A percentile compares a stretch with the other conserved stretches of the same genome.
These are phyloP conservation scores for Meloidogyne exigua DNA, from an alignment of 1,140 invertebrate species.

Conservation along the genomic window DNA sequence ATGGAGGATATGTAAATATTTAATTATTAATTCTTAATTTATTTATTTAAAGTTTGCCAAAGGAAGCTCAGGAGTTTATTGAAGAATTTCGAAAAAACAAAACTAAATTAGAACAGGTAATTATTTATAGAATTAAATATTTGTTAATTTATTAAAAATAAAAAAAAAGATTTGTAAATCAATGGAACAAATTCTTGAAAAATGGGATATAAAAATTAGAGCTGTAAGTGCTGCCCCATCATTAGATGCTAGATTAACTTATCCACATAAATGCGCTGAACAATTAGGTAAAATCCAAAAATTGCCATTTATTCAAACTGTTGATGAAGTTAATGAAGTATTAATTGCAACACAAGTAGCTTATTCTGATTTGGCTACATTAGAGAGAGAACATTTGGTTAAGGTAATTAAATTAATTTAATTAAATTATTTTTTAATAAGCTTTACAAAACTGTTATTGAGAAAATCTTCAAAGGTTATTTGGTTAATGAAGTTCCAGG, in stretches of 20 bases:
- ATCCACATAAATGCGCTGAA: constrained; percentile 2
- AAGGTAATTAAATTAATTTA: not conserved
- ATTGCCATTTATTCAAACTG: not conserved
- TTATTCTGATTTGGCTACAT: constrained; percentile 5
- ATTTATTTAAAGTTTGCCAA: not conserved
- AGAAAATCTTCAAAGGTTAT: not conserved
- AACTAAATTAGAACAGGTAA: not conserved
- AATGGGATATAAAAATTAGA: not conserved
- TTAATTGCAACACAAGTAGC: constrained; percentile 4
- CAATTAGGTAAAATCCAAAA: not conserved
- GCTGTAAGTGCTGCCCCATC: not conserved
- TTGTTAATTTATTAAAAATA: not conserved
- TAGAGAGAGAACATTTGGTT: not conserved
- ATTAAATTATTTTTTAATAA: not conserved
- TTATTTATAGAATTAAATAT: not conserved
- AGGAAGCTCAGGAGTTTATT: not conserved
- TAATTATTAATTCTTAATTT: not conserved
- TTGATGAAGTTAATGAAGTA: not conserved
- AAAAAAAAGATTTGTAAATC: not conserved
- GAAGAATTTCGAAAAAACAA: not conserved
- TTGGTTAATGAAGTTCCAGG: not conserved
- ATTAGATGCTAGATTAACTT: constrained; percentile 1
- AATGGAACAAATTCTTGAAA: constrained; percentile 1
- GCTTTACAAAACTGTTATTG: not conserved
- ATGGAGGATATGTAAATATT: not conserved